These are phyloP conservation scores for Arothron firmamentum DNA, from an alignment of 2,113 vertebrate species.

Conservation along the genomic window DNA sequence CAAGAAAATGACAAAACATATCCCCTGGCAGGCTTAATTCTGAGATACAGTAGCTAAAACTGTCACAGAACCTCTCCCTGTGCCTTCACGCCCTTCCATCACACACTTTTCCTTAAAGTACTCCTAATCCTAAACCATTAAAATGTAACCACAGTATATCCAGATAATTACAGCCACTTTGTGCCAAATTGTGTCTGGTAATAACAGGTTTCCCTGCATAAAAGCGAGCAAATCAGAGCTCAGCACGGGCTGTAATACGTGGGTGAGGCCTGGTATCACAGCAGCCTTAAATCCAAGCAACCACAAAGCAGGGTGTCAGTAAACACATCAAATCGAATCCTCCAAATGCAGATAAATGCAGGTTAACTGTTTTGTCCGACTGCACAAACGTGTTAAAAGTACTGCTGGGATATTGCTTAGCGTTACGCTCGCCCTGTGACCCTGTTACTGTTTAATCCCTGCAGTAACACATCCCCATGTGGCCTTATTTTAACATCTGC, in stretches of 20 bases:
- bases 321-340: no score
- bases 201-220: constrained; percentile 14
- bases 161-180: constrained; percentile 40
- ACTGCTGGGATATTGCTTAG: constrained; percentile 21
- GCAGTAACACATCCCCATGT: constrained; percentile 34
- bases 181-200: constrained; percentile 17
- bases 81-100: constrained; percentile 3
- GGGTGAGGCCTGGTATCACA: constrained; percentile 27
- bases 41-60: neutral
- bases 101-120: constrained; percentile 6
- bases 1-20: neutral
- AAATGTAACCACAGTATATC: constrained; percentile 24
- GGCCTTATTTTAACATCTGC: constrained; percentile 58
- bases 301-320: constrained; percentile 18
- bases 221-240: constrained; percentile 28
- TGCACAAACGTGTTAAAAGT: constrained; percentile 4
- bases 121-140: neutral
- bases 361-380: neutral
- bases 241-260: constrained; percentile 29
- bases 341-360: constrained; percentile 22
- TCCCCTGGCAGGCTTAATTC: neutral
- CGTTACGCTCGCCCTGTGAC: constrained; percentile 23
- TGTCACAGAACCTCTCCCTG: neutral
- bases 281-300: constrained; percentile 17
- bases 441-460: constrained; percentile 47